Evolutionary conservation across 2,797 vertebrate species (phyloP).

Genomic region (Glyptemys insculpta): DNA sequence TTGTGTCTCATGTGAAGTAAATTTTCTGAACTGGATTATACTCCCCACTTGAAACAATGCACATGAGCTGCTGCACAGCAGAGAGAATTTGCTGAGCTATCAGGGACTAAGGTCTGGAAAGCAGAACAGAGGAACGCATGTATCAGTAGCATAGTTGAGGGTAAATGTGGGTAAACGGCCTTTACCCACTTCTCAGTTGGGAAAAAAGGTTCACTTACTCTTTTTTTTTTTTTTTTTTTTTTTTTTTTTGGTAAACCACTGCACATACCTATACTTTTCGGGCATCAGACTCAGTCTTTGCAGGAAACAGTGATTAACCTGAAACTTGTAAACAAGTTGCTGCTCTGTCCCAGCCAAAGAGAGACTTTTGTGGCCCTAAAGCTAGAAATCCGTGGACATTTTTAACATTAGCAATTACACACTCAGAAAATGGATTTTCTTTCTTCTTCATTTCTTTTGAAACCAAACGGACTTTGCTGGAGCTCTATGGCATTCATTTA

Average conservation of each 20-base stretch:
- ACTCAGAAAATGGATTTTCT: neutral
- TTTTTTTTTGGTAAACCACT: neutral
- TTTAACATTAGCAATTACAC: conserved; percentile 39
- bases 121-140: conserved; percentile 60
- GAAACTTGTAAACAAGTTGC: conserved; percentile 16
- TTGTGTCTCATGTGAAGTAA: conserved; percentile 65
- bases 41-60: conserved; percentile 67
- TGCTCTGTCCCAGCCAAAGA: conserved; percentile 35
- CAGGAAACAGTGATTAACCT: conserved; percentile 39
- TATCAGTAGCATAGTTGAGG: neutral
- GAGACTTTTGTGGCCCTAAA: conserved; percentile 30
- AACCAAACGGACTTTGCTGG: conserved; percentile 15
- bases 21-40: conserved; percentile 74
- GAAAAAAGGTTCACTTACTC: neutral
- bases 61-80: conserved; percentile 60
- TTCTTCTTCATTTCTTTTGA: conserved; percentile 21
- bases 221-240: neutral
- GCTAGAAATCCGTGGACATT: conserved; percentile 46
- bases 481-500: conserved; percentile 31
- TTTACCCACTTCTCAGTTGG: too few species aligned
- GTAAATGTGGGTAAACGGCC: neutral
- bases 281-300: conserved; percentile 56
- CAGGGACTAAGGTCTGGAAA: conserved; percentile 70
- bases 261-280: conserved; percentile 74
- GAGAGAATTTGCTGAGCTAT: conserved; percentile 75